These are phyloP conservation scores for Cyphomyrus discorhynchus DNA, from an alignment of 2,113 vertebrate species.

Conservation along the genomic window DNA sequence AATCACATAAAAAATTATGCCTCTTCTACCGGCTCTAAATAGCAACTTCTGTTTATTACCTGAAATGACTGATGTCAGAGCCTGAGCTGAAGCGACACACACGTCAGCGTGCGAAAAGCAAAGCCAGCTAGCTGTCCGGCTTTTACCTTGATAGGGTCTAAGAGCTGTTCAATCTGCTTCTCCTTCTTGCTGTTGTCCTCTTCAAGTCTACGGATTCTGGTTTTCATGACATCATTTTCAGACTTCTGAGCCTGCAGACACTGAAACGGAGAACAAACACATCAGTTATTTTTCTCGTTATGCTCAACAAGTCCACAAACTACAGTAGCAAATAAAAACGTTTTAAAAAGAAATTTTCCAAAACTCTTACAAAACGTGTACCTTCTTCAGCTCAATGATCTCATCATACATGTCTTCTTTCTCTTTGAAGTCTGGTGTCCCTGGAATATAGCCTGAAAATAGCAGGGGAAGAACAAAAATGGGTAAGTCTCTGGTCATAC, in stretches of 20 bases:
- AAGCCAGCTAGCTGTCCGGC: not conserved
- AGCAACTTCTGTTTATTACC: not conserved
- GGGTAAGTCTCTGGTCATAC: not conserved
- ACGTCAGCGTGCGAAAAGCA: not conserved
- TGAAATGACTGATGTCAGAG: not conserved
- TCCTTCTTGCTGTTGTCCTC: conserved; percentile 80
- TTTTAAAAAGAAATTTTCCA: not conserved
- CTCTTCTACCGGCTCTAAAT: not conserved
- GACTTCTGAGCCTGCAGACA: conserved; percentile 73
- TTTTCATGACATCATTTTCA: conserved; percentile 74
- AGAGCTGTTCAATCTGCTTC: conserved; percentile 81
- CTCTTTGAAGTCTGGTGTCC: conserved; percentile 69
- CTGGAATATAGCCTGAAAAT: conserved; percentile 45
- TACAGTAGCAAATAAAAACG: not conserved
- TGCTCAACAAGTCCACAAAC: not conserved
- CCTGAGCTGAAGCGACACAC: not conserved
- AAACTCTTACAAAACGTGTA: conserved; percentile 40
- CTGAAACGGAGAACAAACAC: conserved; percentile 44
- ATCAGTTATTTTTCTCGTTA: not conserved
- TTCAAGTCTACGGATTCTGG: conserved; percentile 76
- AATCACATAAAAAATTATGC: conserved; percentile 9
- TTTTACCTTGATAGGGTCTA: conserved; percentile 71
- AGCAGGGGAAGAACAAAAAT: not conserved
- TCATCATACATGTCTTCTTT: conserved; percentile 93
- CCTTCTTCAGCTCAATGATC: conserved; percentile 89